Conservation (phyloP, 2,888 invertebrate species). For the Rhaphigaster nebulosa region DNA sequence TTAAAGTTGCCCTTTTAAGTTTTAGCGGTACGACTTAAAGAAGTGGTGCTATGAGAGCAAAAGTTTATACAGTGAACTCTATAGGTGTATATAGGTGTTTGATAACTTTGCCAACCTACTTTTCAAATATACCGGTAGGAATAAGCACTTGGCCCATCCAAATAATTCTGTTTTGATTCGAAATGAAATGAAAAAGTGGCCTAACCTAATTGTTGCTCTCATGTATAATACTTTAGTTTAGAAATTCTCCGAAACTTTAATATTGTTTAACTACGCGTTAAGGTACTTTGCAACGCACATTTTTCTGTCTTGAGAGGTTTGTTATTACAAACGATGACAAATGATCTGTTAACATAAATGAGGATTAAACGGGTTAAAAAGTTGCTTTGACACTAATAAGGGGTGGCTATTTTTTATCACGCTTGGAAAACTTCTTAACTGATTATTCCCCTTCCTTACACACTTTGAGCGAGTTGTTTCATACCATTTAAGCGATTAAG, state of each 20-base stretch:
- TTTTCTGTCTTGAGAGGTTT: background rate
- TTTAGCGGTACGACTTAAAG: no score
- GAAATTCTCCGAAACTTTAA: background rate
- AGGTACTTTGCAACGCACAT: background rate
- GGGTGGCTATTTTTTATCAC: background rate
- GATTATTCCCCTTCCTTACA: conserved; percentile 10
- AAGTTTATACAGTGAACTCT: no score
- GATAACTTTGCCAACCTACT: no score
- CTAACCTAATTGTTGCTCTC: no score
- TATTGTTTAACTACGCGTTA: background rate
- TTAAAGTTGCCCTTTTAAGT: no score
- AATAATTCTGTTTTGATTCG: no score
- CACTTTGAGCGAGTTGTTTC: conserved; percentile 17
- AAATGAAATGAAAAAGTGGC: no score
- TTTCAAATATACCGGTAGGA: no score
- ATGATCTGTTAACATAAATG: background rate
- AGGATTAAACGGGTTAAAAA: background rate
- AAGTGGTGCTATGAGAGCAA: no score
- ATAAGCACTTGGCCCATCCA: no score
- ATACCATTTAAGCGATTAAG: conserved; percentile 13
- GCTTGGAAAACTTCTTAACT: conserved; percentile 11
- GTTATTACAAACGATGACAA: background rate
- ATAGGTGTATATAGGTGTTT: no score
- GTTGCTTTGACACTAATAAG: background rate
- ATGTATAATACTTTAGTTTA: background rate